A percentile compares a stretch with the other conserved stretches of the same genome.
phyloP scores from a whole-genome alignment of 2,797 vertebrate species.

The Pangasius sanitwongsei region DNA sequence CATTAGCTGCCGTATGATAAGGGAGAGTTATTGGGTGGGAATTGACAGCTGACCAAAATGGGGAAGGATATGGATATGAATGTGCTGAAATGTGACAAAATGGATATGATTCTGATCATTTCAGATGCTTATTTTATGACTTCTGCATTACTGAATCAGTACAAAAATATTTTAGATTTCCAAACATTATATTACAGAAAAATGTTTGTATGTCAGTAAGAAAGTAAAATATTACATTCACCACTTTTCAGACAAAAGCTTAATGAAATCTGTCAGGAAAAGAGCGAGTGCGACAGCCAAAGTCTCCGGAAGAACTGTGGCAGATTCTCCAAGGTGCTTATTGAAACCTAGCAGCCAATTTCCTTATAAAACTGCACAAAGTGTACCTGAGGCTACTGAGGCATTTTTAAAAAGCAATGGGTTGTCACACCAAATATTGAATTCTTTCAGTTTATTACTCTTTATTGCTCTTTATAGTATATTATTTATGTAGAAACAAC shows the following conservation, averaged over 20 bases:
- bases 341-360: background rate
- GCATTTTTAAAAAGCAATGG: background rate
- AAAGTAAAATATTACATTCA: background rate
- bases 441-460: background rate
- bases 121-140: background rate
- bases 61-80: no score
- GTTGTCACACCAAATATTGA: background rate
- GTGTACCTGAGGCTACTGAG: background rate
- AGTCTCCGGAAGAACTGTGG: background rate
- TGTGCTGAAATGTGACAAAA: background rate
- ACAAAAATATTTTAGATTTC: background rate
- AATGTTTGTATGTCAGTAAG: background rate
- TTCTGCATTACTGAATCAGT: background rate
- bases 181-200: background rate
- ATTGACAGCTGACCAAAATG: background rate
- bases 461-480: background rate
- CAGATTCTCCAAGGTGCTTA: no score
- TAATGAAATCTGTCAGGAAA: background rate
- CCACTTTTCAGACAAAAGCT: background rate
- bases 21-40: background rate
- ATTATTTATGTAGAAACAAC: background rate
- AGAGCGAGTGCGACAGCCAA: background rate
- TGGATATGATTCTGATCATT: background rate
- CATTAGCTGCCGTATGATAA: background rate
- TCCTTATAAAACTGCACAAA: background rate